These are phyloP conservation scores for Mesocricetus auratus DNA, from an alignment of 2,113 vertebrate genomes.

Conservation along the genomic window DNA sequence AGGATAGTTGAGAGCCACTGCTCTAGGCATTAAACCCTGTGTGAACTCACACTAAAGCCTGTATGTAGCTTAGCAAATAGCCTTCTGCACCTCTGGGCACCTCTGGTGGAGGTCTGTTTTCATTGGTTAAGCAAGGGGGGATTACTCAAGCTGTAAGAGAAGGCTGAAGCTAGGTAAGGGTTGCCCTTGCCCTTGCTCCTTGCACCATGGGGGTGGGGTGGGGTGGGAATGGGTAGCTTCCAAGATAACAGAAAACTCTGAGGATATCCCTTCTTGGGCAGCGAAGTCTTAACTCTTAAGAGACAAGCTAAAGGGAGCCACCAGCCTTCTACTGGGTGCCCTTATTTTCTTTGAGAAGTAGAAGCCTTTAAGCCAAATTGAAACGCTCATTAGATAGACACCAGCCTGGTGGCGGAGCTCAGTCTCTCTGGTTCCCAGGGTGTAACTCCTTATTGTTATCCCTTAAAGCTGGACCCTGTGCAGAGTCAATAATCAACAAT, in stretches of 20 bases:
- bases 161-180: neutral
- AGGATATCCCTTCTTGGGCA: neutral
- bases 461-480: neutral
- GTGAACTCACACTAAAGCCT: neutral
- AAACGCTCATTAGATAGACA: neutral
- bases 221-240: neutral
- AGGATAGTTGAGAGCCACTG: neutral
- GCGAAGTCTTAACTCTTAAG: neutral
- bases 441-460: neutral
- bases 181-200: neutral
- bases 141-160: neutral
- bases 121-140: neutral
- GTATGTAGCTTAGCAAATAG: constrained; percentile 46
- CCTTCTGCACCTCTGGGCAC: neutral
- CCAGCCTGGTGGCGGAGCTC: neutral
- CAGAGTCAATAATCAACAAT: neutral
- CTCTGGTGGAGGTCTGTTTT: neutral
- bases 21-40: constrained; percentile 14
- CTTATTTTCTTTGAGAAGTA: neutral
- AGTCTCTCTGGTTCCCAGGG: neutral
- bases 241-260: neutral
- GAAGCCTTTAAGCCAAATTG: neutral
- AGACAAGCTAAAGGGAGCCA: neutral
- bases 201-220: neutral
- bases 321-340: neutral